Conservation (phyloP, 2,797 vertebrate species). For the Poecilia velifera region DNA sequence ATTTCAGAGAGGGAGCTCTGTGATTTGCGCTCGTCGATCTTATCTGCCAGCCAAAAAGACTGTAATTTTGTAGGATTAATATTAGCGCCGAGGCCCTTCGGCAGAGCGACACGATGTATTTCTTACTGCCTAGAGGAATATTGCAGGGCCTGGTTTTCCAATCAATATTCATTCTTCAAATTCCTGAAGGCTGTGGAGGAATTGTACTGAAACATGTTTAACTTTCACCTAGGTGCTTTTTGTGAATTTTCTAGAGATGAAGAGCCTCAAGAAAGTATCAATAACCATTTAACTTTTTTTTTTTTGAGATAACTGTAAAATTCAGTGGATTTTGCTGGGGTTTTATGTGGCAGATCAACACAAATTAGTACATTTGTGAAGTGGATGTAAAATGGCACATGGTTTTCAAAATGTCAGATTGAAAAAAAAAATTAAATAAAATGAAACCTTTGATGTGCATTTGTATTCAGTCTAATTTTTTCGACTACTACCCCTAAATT, state of each 20-base stretch:
- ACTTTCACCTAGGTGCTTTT: neutral
- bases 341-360: neutral
- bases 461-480: neutral
- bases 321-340: neutral
- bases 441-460: neutral
- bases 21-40: slow-evolving; percentile 40
- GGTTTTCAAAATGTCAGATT: neutral
- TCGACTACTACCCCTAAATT: neutral
- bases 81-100: slow-evolving; percentile 10
- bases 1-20: slow-evolving; percentile 29
- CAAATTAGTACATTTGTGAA: neutral
- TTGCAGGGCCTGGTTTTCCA: slow-evolving; percentile 10
- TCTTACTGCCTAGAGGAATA: neutral
- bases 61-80: slow-evolving; percentile 11
- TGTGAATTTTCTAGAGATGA: neutral
- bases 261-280: neutral
- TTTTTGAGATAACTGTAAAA: neutral
- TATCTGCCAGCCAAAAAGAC: slow-evolving; percentile 34
- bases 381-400: neutral
- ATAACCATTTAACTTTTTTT: neutral
- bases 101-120: slow-evolving; percentile 3
- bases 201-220: neutral
- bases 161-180: slow-evolving; percentile 51
- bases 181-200: slow-evolving; percentile 28
- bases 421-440: neutral